Evolutionary conservation across 2,888 invertebrate species (phyloP).

Genomic region (Catocala sponsa): DNA sequence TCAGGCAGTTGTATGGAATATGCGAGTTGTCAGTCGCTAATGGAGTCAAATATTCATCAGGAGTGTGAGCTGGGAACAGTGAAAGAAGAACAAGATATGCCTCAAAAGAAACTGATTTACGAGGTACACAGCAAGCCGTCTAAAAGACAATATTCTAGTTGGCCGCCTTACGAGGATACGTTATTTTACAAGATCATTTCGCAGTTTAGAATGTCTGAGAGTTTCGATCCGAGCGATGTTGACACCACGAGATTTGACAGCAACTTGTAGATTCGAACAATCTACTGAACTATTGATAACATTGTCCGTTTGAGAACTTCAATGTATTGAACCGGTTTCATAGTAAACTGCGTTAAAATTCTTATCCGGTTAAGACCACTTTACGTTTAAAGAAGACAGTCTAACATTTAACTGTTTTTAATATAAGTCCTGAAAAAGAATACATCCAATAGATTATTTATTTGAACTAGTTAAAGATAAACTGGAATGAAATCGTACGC

Average conservation of each 20-base stretch:
- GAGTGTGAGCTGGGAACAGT: not conserved
- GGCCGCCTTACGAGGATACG: constrained; percentile 81
- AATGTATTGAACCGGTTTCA: no score
- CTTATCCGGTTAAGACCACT: no score
- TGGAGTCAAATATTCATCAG: constrained; percentile 11
- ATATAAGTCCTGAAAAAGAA: no score
- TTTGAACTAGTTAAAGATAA: no score
- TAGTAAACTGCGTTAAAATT: no score
- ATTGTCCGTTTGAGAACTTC: no score
- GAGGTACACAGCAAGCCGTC: constrained; percentile 50
- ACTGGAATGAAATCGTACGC: no score
- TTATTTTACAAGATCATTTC: constrained; percentile 78
- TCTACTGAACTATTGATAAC: not conserved
- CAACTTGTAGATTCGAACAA: constrained; percentile 23
- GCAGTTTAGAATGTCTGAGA: constrained; percentile 80
- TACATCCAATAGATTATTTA: no score
- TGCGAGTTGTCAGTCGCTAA: constrained; percentile 12
- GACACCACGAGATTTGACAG: constrained; percentile 53
- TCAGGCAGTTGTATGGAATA: constrained; percentile 51
- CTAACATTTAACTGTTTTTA: no score
- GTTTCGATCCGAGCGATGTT: constrained; percentile 77
- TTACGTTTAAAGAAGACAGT: no score
- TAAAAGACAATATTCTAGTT: constrained; percentile 65
- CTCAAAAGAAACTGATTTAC: constrained; percentile 60
- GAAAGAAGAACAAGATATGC: constrained; percentile 17